A percentile compares a stretch with the other conserved stretches of the same genome.
These are phyloP conservation scores for Cheirogaleus major DNA, from an alignment of 2,797 vertebrate genomes.

Conservation along the genomic window DNA sequence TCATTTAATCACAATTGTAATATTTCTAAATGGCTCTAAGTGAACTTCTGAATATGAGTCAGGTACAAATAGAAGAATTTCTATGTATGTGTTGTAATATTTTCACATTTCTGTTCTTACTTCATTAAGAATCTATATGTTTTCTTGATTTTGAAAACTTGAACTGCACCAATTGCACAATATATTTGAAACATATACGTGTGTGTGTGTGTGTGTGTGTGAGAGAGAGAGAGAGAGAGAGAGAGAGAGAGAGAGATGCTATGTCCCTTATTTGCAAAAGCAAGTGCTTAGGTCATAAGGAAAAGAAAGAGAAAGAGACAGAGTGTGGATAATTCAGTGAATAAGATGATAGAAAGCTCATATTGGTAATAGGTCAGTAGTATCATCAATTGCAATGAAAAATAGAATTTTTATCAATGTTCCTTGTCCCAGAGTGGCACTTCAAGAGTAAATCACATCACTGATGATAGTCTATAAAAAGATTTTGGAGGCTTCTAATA, in stretches of 20 bases:
- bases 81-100: not conserved
- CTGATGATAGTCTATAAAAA: conserved; percentile 77
- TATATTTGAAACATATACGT: not conserved
- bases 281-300: not conserved
- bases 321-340: not conserved
- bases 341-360: not conserved
- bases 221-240: not conserved
- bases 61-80: not conserved
- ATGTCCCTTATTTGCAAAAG: not conserved
- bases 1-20: not conserved
- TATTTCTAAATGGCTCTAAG: not conserved
- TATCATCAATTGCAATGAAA: conserved; percentile 54
- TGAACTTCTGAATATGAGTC: not conserved
- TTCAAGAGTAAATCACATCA: conserved; percentile 72
- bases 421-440: conserved; percentile 59
- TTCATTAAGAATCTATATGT: not conserved
- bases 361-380: not conserved
- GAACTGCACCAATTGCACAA: not conserved
- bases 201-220: not conserved
- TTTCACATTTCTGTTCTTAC: not conserved
- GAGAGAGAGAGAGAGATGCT: not conserved
- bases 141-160: not conserved
- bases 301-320: not conserved
- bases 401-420: conserved; percentile 69
- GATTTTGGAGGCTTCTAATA: conserved; percentile 74